A percentile compares a stretch with the other conserved stretches of the same genome.
Evolutionary conservation across 1,140 invertebrate genomes (phyloP).

Genomic region (Tetranychus cinnabarinus): DNA sequence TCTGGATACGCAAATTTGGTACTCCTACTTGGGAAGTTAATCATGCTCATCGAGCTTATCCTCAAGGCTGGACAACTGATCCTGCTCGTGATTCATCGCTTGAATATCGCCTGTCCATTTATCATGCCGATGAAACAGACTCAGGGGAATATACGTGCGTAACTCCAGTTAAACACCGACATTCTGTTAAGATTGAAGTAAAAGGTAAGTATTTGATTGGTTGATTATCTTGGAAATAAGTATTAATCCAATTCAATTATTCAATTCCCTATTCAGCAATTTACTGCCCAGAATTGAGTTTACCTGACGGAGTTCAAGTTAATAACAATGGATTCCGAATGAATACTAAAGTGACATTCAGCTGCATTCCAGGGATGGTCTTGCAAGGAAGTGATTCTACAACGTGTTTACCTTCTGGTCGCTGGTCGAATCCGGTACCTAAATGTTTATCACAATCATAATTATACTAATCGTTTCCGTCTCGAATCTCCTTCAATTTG

Average conservation of each 20-base stretch:
- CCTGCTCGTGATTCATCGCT: constrained; percentile 45
- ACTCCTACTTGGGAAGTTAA: constrained; percentile 57
- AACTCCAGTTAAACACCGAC: constrained; percentile 49
- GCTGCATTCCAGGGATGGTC: constrained; percentile 53
- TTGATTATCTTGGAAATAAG: background rate
- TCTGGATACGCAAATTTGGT: constrained; percentile 57
- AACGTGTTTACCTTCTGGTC: constrained; percentile 47
- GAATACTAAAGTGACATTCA: constrained; percentile 43
- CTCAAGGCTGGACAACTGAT: constrained; percentile 53
- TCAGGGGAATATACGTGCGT: constrained; percentile 53
- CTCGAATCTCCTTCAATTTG: too few relatives aligned
- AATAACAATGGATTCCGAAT: constrained; percentile 42
- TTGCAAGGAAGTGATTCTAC: constrained; percentile 45
- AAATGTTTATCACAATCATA: constrained; percentile 26
- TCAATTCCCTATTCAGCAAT: constrained; percentile 30
- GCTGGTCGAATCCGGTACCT: constrained; percentile 53
- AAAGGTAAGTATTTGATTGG: constrained; percentile 27
- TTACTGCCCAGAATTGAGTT: constrained; percentile 41
- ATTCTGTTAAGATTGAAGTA: constrained; percentile 51
- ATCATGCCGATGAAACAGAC: constrained; percentile 48
- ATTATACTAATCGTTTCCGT: too few relatives aligned
- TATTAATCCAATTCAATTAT: background rate
- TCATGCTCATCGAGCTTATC: constrained; percentile 38
- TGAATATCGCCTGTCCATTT: constrained; percentile 54
- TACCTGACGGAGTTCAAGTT: constrained; percentile 38